These are phyloP conservation scores for Mythimna lalbum DNA, from an alignment of 2,888 invertebrate genomes.

Conservation along the genomic window DNA sequence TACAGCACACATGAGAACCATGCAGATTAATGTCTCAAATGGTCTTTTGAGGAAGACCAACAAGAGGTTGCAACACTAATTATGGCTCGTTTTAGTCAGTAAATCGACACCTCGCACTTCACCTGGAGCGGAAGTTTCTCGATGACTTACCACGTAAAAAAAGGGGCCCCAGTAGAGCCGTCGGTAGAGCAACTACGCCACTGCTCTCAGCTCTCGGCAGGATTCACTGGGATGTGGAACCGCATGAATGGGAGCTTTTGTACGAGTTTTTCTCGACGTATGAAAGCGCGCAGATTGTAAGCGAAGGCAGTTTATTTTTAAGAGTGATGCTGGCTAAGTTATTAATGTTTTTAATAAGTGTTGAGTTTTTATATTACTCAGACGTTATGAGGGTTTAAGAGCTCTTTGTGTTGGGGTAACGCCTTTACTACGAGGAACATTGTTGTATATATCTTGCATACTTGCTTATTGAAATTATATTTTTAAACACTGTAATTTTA, in stretches of 20 bases:
- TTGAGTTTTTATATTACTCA: slow-evolving; percentile 20
- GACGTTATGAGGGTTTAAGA: slow-evolving; percentile 2
- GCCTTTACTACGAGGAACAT: neutral
- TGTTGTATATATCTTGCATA: neutral
- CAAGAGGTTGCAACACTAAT: too few species aligned
- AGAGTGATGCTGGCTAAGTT: slow-evolving; percentile 12
- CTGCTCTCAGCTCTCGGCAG: slow-evolving; percentile 11
- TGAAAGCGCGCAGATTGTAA: slow-evolving; percentile 22
- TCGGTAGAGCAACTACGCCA: too few species aligned
- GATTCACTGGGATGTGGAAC: slow-evolving; percentile 53
- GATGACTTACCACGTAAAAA: too few species aligned
- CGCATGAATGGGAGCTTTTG: slow-evolving; percentile 43
- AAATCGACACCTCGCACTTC: too few species aligned
- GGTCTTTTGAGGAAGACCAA: too few species aligned
- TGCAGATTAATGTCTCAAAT: too few species aligned
- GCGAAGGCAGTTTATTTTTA: slow-evolving; percentile 8
- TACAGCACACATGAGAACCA: too few species aligned
- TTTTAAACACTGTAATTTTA: neutral
- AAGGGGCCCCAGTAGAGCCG: too few species aligned
- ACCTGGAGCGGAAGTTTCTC: too few species aligned
- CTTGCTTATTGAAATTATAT: neutral
- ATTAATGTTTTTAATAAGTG: slow-evolving; percentile 32
- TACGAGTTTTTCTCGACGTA: slow-evolving; percentile 33
- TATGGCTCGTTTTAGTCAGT: too few species aligned
- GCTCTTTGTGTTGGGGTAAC: neutral